A percentile compares a stretch with the other conserved stretches of the same genome.
Evolutionary conservation across 2,113 vertebrate genomes (phyloP).

Genomic region (Nettapus auritus): DNA sequence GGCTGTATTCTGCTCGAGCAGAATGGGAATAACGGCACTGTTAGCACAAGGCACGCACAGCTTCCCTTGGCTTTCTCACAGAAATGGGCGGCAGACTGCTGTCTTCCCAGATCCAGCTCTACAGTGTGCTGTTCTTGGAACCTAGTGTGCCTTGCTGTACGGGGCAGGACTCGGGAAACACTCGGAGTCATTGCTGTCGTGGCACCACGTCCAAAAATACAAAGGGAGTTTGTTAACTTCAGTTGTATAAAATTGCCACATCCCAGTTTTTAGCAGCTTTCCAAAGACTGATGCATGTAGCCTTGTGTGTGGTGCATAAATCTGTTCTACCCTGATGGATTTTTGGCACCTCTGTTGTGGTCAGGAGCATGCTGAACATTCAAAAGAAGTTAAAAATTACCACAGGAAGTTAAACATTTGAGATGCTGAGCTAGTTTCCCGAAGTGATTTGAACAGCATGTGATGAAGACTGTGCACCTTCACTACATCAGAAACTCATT

Average conservation of each 20-base stretch:
- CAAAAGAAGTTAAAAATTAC: slow-evolving; percentile 32
- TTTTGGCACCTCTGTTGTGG: not conserved
- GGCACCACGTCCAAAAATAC: not conserved
- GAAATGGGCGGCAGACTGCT: accelerated
- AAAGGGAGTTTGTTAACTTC: not conserved
- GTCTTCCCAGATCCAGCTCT: not conserved
- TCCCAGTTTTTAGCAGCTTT: not conserved
- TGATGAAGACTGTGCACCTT: not conserved
- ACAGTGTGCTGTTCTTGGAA: not conserved
- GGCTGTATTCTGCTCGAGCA: not conserved
- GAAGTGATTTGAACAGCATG: not conserved
- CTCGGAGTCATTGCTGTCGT: accelerated
- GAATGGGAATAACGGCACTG: not conserved
- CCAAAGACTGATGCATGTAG: not conserved
- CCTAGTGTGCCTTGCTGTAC: not conserved
- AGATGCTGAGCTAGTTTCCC: not conserved
- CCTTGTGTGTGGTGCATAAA: not conserved
- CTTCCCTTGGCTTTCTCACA: not conserved
- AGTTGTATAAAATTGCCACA: not conserved
- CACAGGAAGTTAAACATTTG: slow-evolving; percentile 36
- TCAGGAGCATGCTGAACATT: not conserved
- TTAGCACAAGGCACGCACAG: not conserved
- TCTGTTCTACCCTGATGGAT: not conserved
- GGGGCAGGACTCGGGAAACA: not conserved
- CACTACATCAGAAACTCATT: not conserved